These are phyloP conservation scores for Arizona elegans DNA, from an alignment of 2,113 vertebrate species.

Conservation along the genomic window DNA sequence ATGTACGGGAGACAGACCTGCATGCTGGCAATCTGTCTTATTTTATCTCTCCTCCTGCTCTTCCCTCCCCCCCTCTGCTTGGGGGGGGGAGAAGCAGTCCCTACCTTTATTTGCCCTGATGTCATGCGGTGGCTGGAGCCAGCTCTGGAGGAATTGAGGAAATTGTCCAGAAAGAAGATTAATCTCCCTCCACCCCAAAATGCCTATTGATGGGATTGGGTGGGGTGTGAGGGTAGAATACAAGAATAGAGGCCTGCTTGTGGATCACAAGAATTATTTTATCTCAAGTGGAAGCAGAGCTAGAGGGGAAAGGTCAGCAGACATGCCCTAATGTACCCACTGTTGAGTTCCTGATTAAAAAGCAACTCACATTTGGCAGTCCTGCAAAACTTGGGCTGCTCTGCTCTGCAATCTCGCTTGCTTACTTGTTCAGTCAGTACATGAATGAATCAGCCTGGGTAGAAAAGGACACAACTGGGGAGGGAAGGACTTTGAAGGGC, in stretches of 20 bases:
- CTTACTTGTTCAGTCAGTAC: background rate
- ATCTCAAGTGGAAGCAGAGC: background rate
- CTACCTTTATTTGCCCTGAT: slow-evolving; percentile 25
- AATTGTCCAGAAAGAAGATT: background rate
- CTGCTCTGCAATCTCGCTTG: background rate
- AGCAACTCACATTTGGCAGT: slow-evolving; percentile 9
- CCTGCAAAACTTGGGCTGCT: background rate
- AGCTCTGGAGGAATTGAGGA: slow-evolving; percentile 7
- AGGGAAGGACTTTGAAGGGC: background rate
- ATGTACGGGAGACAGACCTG: background rate
- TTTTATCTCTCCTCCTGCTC: background rate
- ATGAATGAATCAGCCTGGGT: background rate
- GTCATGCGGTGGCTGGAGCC: slow-evolving; percentile 1
- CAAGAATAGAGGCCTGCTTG: background rate
- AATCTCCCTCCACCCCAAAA: background rate
- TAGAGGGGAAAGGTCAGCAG: background rate
- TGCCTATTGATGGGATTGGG: background rate
- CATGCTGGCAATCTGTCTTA: background rate
- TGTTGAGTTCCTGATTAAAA: slow-evolving; percentile 15
- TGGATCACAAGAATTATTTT: background rate
- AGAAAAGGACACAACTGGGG: background rate
- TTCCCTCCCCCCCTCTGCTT: background rate
- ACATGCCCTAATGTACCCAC: background rate
- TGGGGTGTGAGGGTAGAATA: background rate
- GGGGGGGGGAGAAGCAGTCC: background rate